Evolutionary conservation across 2,113 vertebrate species (phyloP), one percentile per base, ranked within the genome.

Genomic region (Pagrus major): DNA sequence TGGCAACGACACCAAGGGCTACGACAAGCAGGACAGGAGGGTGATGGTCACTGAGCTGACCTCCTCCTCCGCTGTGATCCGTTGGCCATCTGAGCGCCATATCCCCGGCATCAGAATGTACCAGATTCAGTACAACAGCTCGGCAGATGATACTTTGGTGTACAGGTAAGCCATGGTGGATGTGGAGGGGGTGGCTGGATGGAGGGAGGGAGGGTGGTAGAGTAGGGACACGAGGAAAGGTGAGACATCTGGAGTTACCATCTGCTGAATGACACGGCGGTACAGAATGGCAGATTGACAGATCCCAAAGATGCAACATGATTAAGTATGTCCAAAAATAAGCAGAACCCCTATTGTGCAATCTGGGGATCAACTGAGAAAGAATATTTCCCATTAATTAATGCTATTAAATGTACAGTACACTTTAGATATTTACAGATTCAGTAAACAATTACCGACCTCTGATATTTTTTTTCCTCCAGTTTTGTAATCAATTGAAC

Each of bases 111-210:
- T 98, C 81, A 93, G 97, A 66, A 97, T 97, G 96, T 97, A 98
- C 91, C 97, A 99, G 93, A 96, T 99, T 68, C 97, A 97, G 90
- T 99, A 99, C 86, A 99, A 99, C 94, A 98, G 97, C 94, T 96
- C 96, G 0, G 92, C 93, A 0, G 97, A 98, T 23, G 97, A 97
- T 78, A 96, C 97, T 10, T 90, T 97, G n/a, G 97, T 98, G 59
- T 98, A 98, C 95, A 97, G 97, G 97, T 97, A 90, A 94, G 91
- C 8, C 21, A 10, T n/a, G 64, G 61, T 15, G 66, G 23, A 54
- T 60, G 61, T 15, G 66, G 23, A 54, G 72, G 68, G 12, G 21
- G 12, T 27, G 76, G 70, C 10, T 39, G 61, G 29, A 63, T n/a
- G 56, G 18, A 25, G 12, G 25, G 52, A 49, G 71, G 41, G 58